phyloP scores from a whole-genome alignment of 2,888 invertebrate species.

The Eupithecia subfuscata region DNA sequence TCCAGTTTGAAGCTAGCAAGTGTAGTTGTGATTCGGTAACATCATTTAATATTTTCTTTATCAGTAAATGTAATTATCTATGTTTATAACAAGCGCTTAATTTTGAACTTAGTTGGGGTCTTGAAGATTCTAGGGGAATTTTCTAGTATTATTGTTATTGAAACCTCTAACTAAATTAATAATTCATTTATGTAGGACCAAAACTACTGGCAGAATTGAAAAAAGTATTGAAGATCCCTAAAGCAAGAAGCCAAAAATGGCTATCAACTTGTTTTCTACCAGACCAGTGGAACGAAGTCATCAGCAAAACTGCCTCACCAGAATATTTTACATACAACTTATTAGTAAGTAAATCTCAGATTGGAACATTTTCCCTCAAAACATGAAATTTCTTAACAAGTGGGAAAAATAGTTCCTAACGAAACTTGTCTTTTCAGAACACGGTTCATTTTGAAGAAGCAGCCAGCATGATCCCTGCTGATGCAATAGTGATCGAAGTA shows the following conservation, averaged over 20 bases:
- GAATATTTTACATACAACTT: constrained; percentile 94
- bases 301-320: constrained; percentile 87
- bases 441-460: constrained; percentile 91
- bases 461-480: constrained; percentile 87
- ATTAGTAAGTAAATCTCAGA: constrained; percentile 69
- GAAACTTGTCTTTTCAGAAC: constrained; percentile 49
- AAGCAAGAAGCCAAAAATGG: constrained; percentile 88
- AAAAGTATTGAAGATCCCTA: constrained; percentile 85
- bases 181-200: constrained; percentile 71
- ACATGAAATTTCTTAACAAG: too few relatives aligned
- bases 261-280: constrained; percentile 90
- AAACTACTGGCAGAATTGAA: constrained; percentile 83
- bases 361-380: too few relatives aligned
- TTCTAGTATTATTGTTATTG: too few relatives aligned
- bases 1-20: too few relatives aligned
- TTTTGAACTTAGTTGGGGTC: too few relatives aligned
- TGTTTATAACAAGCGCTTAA: too few relatives aligned
- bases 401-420: too few relatives aligned
- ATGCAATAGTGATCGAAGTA: constrained; percentile 91
- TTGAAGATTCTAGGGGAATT: too few relatives aligned
- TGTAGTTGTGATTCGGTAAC: too few relatives aligned
- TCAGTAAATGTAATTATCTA: too few relatives aligned
- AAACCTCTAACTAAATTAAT: too few relatives aligned
- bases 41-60: too few relatives aligned
- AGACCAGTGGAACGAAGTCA: constrained; percentile 85